Conservation (phyloP, 2,888 invertebrate species). For the Ophion slaviceki region DNA sequence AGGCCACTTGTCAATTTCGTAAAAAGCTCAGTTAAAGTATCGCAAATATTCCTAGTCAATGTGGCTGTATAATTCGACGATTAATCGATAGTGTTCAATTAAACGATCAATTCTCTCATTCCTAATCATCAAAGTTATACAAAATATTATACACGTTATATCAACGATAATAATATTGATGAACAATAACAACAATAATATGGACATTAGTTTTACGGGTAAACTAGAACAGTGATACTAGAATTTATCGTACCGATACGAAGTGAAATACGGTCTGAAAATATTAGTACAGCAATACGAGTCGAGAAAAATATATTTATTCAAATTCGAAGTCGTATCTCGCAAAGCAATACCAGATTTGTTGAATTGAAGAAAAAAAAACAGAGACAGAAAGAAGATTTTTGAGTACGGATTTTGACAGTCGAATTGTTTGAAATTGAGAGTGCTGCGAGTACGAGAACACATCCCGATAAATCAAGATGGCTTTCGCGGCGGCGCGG, state of each 20-base stretch:
- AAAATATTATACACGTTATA: conserved; percentile 32
- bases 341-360: conserved; percentile 68
- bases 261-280: conserved; percentile 6
- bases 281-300: conserved; percentile 40
- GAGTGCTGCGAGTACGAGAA: conserved; percentile 51
- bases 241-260: conserved; percentile 48
- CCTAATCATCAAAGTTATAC: conserved; percentile 54
- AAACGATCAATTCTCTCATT: conserved; percentile 67
- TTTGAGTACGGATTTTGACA: conserved; percentile 21
- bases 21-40: conserved; percentile 68
- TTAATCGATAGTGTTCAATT: conserved; percentile 78
- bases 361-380: too few relatives aligned
- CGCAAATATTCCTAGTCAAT: conserved; percentile 69
- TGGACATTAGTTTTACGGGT: conserved; percentile 34
- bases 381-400: neutral
- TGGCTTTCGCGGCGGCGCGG: conserved; percentile 93
- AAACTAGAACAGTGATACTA: conserved; percentile 64
- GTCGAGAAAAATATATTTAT: neutral
- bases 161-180: conserved; percentile 12
- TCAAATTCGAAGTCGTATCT: conserved; percentile 18
- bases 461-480: conserved; percentile 81
- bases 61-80: conserved; percentile 75
- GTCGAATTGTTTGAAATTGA: conserved; percentile 23
- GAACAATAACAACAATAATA: conserved; percentile 34
- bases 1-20: conserved; percentile 69